A percentile compares a stretch with the other conserved stretches of the same genome.
These are phyloP conservation scores for Calliphora vicina DNA, from an alignment of 1,140 invertebrate species.

Conservation along the genomic window DNA sequence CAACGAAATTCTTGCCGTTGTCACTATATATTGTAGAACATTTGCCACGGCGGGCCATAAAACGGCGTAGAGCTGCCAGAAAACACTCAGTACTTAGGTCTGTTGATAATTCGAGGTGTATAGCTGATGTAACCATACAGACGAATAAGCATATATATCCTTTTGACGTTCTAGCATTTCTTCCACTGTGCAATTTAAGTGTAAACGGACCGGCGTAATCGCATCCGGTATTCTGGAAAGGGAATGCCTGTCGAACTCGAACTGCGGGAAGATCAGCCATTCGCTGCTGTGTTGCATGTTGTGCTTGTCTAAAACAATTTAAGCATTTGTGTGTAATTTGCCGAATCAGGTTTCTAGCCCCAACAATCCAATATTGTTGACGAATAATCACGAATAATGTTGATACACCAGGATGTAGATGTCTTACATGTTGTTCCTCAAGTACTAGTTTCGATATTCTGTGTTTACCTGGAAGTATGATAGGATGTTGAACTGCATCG, in stretches of 20 bases:
- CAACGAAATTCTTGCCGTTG: neutral
- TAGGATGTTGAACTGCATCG: neutral
- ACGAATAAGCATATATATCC: constrained; percentile 4
- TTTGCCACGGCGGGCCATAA: neutral
- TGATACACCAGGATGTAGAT: neutral
- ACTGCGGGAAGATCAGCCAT: neutral
- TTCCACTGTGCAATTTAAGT: neutral
- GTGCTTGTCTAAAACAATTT: constrained; percentile 11
- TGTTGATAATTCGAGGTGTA: neutral
- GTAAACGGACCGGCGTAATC: neutral
- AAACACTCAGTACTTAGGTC: neutral
- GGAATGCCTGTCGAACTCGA: neutral
- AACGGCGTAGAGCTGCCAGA: neutral
- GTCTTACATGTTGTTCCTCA: neutral
- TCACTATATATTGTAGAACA: neutral
- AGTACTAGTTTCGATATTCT: neutral
- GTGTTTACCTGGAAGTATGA: neutral
- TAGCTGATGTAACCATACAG: neutral
- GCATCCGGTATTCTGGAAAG: neutral
- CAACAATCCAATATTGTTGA: neutral
- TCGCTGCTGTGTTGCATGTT: neutral
- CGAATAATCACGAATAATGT: neutral
- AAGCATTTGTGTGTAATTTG: neutral
- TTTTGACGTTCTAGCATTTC: neutral
- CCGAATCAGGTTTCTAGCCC: neutral